Percentiles rank a stretch among this genome's conserved stretches.
Conservation (phyloP, 2,797 vertebrate genomes). For the Muscicapa comitata region DNA sequence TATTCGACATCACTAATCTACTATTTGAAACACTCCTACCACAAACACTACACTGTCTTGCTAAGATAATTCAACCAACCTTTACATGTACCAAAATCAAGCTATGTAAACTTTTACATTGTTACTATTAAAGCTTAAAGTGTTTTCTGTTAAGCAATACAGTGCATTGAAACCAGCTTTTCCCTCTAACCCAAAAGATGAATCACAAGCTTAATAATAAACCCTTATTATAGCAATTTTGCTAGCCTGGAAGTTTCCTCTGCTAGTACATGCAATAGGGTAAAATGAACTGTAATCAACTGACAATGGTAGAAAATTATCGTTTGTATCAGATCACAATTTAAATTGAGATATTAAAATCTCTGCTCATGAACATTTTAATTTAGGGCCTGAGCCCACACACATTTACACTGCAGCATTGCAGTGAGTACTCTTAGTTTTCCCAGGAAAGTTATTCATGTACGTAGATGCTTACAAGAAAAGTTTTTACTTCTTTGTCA, state of each 20-base stretch:
- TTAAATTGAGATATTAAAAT: slow-evolving; percentile 6
- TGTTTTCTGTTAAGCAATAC: neutral
- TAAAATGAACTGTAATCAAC: slow-evolving; percentile 11
- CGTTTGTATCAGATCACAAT: neutral
- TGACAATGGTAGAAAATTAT: neutral
- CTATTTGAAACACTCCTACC: neutral
- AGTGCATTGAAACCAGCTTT: neutral
- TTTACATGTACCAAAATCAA: neutral
- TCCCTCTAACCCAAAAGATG: neutral
- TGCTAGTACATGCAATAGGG: neutral
- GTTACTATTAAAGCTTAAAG: neutral
- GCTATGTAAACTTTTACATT: neutral
- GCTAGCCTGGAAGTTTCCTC: neutral
- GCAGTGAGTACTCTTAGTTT: neutral
- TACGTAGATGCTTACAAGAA: neutral
- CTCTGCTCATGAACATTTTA: neutral
- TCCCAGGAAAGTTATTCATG: neutral
- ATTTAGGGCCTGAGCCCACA: neutral
- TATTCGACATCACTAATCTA: neutral
- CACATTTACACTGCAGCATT: neutral
- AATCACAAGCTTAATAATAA: slow-evolving; percentile 22
- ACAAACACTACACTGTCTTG: neutral
- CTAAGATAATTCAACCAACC: neutral
- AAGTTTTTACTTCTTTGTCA: neutral
- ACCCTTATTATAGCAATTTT: slow-evolving; percentile 10